Evolutionary conservation across 2,113 vertebrate species (phyloP).

Genomic region (Psilopogon haemacephalus): DNA sequence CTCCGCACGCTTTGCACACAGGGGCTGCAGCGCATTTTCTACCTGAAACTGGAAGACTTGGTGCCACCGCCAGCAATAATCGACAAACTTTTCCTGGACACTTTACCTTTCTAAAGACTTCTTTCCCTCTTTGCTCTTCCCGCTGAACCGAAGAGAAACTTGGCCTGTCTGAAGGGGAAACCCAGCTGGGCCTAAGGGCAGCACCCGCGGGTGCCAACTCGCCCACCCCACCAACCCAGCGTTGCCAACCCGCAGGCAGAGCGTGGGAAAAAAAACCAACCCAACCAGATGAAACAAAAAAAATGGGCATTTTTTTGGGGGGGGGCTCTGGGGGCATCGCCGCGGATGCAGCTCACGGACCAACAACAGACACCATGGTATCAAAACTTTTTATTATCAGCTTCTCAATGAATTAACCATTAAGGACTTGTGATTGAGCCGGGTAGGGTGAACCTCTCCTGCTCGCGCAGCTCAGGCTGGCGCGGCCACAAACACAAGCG

Average conservation of each 20-base stretch:
- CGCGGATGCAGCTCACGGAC: conserved; percentile 78
- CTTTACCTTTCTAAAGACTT: conserved; percentile 90
- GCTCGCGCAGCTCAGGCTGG: conserved; percentile 64
- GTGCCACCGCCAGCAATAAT: conserved; percentile 99
- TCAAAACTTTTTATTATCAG: conserved; percentile 76
- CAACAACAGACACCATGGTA: conserved; percentile 72
- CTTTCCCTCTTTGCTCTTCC: conserved; percentile 57
- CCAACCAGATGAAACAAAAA: too few relatives aligned
- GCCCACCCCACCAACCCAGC: background rate
- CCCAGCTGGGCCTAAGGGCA: conserved; percentile 50
- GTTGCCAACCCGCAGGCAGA: conserved; percentile 71
- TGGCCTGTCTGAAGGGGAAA: conserved; percentile 45
- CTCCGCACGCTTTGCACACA: conserved; percentile 98
- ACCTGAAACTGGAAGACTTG: conserved; percentile 98
- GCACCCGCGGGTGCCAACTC: conserved; percentile 42
- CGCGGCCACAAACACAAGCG: conserved; percentile 17
- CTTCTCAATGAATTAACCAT: conserved; percentile 72
- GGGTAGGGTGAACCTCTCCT: too few relatives aligned
- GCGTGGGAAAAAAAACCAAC: background rate
- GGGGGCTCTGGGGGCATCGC: conserved; percentile 70
- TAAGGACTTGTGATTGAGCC: conserved; percentile 69
- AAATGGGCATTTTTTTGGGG: conserved; percentile 62
- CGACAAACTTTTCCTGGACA: conserved; percentile 99
- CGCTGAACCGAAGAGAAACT: conserved; percentile 57
- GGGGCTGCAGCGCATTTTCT: conserved; percentile 99